Percentiles rank a stretch among this genome's conserved stretches.
Evolutionary conservation across 2,888 invertebrate species (phyloP).

Genomic region (Diloba caeruleocephala): DNA sequence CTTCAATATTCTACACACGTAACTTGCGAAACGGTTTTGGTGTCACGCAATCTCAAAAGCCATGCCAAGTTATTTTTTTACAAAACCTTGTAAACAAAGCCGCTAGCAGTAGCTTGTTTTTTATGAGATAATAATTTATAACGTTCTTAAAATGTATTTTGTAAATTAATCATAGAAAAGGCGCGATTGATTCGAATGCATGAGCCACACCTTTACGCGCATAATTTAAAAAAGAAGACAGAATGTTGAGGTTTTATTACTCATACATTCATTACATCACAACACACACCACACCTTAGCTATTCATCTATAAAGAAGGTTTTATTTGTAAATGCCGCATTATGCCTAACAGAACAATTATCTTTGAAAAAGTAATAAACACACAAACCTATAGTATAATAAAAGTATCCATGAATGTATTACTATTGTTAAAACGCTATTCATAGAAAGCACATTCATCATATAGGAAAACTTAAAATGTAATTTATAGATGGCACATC

Average conservation of each 20-base stretch:
- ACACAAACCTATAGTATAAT: too few species aligned
- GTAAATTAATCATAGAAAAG: conserved; percentile 41
- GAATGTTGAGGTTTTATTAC: conserved; percentile 14
- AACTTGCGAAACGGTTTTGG: background rate
- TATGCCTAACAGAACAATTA: conserved; percentile 7
- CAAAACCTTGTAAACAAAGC: conserved; percentile 27
- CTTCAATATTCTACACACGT: background rate
- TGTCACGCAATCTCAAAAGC: conserved; percentile 9
- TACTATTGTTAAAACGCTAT: conserved; percentile 19
- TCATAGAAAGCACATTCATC: conserved; percentile 33
- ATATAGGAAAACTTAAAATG: conserved; percentile 24
- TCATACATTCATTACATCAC: conserved; percentile 27
- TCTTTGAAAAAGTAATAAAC: too few species aligned
- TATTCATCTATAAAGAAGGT: conserved; percentile 38
- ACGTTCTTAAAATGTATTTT: conserved; percentile 37
- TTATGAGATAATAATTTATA: conserved; percentile 44
- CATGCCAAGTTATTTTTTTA: conserved; percentile 18
- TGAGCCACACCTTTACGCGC: conserved; percentile 39
- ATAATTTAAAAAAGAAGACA: conserved; percentile 28
- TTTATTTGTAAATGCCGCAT: conserved; percentile 11
- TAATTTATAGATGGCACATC: conserved; percentile 34
- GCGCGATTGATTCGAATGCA: conserved; percentile 50
- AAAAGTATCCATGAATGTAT: conserved; percentile 9
- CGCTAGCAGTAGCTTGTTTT: conserved; percentile 41
- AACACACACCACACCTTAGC: conserved; percentile 30